Percentiles rank a stretch among this genome's conserved stretches.
Conservation (phyloP, 1,140 invertebrate genomes). For the Psix sp. region DNA sequence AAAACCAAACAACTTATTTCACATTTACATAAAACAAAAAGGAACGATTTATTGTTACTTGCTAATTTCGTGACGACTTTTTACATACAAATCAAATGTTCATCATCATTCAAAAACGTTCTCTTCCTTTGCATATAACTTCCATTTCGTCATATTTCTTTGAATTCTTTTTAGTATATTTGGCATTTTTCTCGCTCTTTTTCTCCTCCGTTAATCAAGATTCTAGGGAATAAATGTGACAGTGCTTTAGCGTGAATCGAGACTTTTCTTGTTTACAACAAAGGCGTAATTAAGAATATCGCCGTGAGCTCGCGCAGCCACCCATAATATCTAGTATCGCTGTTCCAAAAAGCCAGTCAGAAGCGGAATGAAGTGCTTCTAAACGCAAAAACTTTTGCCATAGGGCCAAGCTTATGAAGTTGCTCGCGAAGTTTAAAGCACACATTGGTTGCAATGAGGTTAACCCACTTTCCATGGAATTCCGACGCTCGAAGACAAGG, state of each 20-base stretch:
- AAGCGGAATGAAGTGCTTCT: slow-evolving; percentile 18
- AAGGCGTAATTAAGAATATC: slow-evolving; percentile 58
- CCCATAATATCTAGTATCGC: slow-evolving; percentile 22
- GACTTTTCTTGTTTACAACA: slow-evolving; percentile 28
- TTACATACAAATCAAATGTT: no score
- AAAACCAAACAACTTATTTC: no score
- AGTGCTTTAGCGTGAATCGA: slow-evolving; percentile 17
- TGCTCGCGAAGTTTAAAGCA: slow-evolving; percentile 29
- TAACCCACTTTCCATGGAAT: slow-evolving; percentile 24
- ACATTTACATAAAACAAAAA: no score
- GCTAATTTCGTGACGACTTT: no score
- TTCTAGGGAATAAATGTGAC: slow-evolving; percentile 30
- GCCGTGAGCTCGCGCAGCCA: slow-evolving; percentile 67
- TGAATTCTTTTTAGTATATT: no score
- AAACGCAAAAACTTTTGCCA: slow-evolving; percentile 37
- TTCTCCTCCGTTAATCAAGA: slow-evolving; percentile 13
- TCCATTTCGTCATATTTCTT: no score
- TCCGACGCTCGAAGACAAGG: slow-evolving; percentile 5
- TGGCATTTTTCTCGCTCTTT: no score
- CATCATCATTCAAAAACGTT: no score
- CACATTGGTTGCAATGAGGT: slow-evolving; percentile 11
- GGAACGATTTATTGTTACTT: no score
- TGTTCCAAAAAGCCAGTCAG: not conserved
- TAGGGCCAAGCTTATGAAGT: slow-evolving; percentile 25
- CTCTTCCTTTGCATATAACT: no score